phyloP scores from a whole-genome alignment of 2,888 invertebrate genomes.

The Hofmannophila pseudospretella region DNA sequence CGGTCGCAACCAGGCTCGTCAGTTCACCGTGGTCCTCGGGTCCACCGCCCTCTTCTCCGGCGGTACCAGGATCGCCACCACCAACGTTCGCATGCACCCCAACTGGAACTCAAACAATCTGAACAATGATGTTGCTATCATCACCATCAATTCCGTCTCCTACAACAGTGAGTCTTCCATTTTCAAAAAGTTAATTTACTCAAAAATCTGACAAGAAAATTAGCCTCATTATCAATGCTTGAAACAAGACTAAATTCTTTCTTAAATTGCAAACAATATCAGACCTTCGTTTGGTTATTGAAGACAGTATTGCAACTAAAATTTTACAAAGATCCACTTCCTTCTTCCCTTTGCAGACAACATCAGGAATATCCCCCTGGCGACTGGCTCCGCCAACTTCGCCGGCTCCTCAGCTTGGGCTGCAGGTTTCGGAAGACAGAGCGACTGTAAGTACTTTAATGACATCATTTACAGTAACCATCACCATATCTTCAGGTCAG shows the following conservation, averaged over 20 bases:
- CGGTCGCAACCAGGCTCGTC: slow-evolving; percentile 13
- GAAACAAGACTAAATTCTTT: no score
- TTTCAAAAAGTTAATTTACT: no score
- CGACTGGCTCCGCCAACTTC: slow-evolving; percentile 18
- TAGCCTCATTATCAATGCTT: no score
- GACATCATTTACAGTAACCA: no score
- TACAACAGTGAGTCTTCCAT: slow-evolving; percentile 25
- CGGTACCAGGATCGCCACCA: slow-evolving; percentile 27
- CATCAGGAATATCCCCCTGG: slow-evolving; percentile 25
- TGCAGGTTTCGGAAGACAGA: slow-evolving; percentile 33
- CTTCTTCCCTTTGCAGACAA: slow-evolving; percentile 13
- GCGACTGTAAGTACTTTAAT: slow-evolving; percentile 33
- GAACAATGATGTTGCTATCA: slow-evolving; percentile 31
- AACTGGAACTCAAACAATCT: slow-evolving; percentile 20
- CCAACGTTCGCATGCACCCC: slow-evolving; percentile 23
- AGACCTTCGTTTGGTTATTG: no score
- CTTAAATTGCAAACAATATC: no score
- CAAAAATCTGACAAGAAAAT: no score
- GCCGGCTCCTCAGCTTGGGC: slow-evolving; percentile 21
- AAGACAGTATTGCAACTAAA: no score
- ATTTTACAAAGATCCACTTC: not conserved
- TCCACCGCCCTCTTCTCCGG: slow-evolving; percentile 29
- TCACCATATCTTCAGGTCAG: no score
- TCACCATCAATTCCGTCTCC: slow-evolving; percentile 16
- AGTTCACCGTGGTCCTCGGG: slow-evolving; percentile 30